Conservation (phyloP, 1,140 invertebrate species). For the Penaeus indicus region DNA sequence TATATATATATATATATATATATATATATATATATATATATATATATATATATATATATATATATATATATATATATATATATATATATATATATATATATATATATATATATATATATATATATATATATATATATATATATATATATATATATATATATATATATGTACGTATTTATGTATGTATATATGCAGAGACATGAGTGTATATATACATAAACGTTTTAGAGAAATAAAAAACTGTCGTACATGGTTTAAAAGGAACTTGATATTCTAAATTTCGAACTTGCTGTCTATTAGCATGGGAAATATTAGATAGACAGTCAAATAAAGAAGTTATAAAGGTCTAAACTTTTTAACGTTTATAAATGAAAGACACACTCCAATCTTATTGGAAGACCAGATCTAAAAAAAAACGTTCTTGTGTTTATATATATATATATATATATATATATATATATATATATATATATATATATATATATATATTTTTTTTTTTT, state of each 20-base stretch:
- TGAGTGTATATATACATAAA: too few relatives aligned
- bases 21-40: background rate
- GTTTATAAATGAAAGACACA: too few relatives aligned
- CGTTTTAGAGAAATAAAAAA: too few relatives aligned
- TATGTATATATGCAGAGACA: too few relatives aligned
- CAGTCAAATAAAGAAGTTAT: background rate
- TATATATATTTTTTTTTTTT: too few relatives aligned
- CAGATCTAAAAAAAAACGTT: background rate
- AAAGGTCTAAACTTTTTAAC: too few relatives aligned
- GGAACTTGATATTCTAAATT: too few relatives aligned
- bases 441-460: conserved; percentile 11
- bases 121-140: conserved; percentile 28
- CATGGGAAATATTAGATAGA: background rate
- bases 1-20: background rate
- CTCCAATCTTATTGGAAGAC: too few relatives aligned
- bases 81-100: background rate
- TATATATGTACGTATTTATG: background rate
- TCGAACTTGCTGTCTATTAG: too few relatives aligned
- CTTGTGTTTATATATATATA: background rate
- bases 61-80: conserved; percentile 37
- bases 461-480: background rate
- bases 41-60: background rate
- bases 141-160: conserved; percentile 46
- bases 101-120: background rate
- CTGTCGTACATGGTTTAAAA: too few relatives aligned